Percentiles rank a stretch among this genome's conserved stretches.
Evolutionary conservation across 1,140 invertebrate species (phyloP).

Genomic region (Lineus longissimus): DNA sequence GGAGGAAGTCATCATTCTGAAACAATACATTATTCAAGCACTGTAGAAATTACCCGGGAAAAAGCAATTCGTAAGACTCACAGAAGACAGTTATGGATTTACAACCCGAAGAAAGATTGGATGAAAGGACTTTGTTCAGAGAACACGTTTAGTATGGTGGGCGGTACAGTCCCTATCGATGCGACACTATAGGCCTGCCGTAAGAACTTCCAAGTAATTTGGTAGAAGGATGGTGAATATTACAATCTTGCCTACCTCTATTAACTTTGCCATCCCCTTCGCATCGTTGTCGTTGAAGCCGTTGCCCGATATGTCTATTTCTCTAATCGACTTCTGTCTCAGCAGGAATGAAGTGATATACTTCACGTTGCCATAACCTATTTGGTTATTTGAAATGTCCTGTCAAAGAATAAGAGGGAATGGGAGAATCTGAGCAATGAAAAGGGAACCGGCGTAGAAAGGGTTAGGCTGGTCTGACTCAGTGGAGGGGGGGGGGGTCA

Average conservation of each 20-base stretch:
- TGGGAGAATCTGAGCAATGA: no score
- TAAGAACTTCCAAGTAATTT: no score
- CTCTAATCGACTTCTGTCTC: slow-evolving; percentile 24
- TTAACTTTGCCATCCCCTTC: slow-evolving; percentile 24
- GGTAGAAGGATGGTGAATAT: no score
- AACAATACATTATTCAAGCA: no score
- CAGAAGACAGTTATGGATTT: not conserved
- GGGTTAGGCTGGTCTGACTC: no score
- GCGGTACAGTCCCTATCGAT: no score
- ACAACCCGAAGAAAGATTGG: not conserved
- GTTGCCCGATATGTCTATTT: slow-evolving; percentile 34
- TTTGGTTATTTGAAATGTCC: slow-evolving; percentile 33
- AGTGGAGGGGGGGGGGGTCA: no score
- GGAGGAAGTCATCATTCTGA: not conserved
- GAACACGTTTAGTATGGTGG: no score
- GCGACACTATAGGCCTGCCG: no score
- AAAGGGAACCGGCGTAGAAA: no score
- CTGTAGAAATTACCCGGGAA: not conserved
- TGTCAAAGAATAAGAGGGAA: slow-evolving; percentile 26
- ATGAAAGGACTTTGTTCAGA: no score
- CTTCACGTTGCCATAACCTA: slow-evolving; percentile 30
- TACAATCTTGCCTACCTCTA: slow-evolving; percentile 23
- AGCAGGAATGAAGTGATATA: slow-evolving; percentile 28
- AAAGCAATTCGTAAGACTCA: not conserved
- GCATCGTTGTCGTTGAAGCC: slow-evolving; percentile 31